Base-by-base conservation (phyloP, 1,140 invertebrate species). In the Dendrolimus kikuchii region DNA sequence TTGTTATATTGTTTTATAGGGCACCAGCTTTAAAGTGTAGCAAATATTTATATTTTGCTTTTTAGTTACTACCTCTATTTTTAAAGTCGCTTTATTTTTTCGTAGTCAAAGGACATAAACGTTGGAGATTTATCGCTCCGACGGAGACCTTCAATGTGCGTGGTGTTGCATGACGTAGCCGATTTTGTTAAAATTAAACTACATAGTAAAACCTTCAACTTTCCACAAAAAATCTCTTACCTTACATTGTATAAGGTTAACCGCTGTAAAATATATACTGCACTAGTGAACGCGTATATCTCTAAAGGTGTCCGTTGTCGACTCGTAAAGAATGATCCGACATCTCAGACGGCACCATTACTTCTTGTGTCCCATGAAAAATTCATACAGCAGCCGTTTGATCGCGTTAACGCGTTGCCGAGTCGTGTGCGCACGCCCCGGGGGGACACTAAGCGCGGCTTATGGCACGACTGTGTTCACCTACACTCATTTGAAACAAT, bases 251-350 rank as follows among this genome's bases (percentile, higher is more conserved):
- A 44, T 45, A 40, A 7, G 4, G 9, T 8, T 46, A 39, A 40
- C 37, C 9, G 39, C 43, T 39, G 48, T 9, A 44, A 43, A 47
- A 8, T 43, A 40, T 41, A 48, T 49, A 9, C 9, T 38, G 54
- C 50, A 51, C 48, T 60, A 62, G 62, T 70, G 64, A 74, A 66
- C 71, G 55, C 62, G 57, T 81, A 75, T 81, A 76, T 80, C 69
- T 75, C 77, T 79, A 78, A 77, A 74, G 64, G 64, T 74, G 70
- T 69, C 64, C 59, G 71, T 73, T 77, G 72, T 81, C 73, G 65
- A 63, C 66, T 83, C 80, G 80, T 86, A 83, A 86, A 86, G 79
- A 86, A 82, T 83, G 80, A 86, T 80, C 73, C 76, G 65, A 48
- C 62, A 77, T 82, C 74, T 78, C 68, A 57, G 57, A 74, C 74